phyloP scores from a whole-genome alignment of 2,113 vertebrate species.

The Fregetta grallaria region DNA sequence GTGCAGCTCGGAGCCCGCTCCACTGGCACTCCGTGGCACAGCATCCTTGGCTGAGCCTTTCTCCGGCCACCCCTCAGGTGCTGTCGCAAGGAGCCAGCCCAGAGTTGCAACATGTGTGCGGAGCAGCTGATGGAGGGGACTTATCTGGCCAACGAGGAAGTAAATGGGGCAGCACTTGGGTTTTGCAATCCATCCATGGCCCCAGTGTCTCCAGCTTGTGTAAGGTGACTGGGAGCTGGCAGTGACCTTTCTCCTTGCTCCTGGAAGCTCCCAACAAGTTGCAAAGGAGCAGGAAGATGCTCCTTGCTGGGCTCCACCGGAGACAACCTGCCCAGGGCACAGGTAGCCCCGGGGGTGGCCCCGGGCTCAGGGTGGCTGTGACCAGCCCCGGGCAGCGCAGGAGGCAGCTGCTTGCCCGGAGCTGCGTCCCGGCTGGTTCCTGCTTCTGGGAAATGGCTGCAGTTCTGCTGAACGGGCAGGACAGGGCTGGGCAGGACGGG shows the following conservation, averaged over 20 bases:
- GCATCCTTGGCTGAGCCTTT: rapidly evolving
- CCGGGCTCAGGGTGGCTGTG: neutral
- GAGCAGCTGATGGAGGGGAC: neutral
- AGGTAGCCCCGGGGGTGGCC: rapidly evolving
- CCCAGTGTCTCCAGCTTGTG: neutral
- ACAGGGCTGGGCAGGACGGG: neutral
- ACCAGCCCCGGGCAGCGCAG: neutral
- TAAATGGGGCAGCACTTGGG: neutral
- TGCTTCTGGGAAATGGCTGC: neutral
- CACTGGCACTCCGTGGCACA: rapidly evolving
- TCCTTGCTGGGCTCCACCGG: neutral
- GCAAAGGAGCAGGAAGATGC: neutral
- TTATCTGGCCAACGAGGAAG: neutral
- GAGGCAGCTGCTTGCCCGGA: neutral
- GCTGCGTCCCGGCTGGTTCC: neutral
- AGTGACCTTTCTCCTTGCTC: neutral
- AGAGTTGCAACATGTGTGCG: rapidly evolving
- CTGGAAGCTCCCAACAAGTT: neutral
- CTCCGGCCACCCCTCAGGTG: rapidly evolving
- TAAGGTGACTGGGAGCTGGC: neutral
- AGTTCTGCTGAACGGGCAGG: neutral
- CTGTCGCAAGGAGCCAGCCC: rapidly evolving
- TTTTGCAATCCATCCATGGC: neutral
- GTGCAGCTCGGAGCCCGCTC: neutral
- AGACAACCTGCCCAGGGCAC: too few relatives aligned